Evolutionary conservation across 1,140 invertebrate species (phyloP).

Genomic region (Armadillidium nasatum): DNA sequence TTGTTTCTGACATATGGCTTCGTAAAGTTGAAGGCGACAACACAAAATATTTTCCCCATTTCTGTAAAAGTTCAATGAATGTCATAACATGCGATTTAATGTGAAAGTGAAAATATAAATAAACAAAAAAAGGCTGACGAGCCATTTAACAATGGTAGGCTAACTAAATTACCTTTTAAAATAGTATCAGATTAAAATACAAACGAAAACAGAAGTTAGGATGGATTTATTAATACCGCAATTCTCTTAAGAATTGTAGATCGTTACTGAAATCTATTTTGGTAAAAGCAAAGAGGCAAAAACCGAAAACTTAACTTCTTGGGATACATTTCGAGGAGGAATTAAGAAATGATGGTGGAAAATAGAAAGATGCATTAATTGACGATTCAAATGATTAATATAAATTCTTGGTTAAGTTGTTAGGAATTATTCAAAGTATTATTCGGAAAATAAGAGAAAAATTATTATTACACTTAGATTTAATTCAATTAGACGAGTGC

Average conservation of each 20-base stretch:
- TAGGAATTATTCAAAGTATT: not conserved
- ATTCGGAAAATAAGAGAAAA: not conserved
- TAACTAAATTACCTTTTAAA: no score
- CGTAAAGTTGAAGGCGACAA: not conserved
- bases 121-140: not conserved
- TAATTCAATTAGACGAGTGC: not conserved
- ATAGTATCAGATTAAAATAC: not conserved
- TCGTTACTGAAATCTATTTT: not conserved
- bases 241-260: not conserved
- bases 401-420: not conserved
- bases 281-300: not conserved
- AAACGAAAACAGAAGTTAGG: not conserved
- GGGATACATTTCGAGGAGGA: not conserved
- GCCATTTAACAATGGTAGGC: not conserved
- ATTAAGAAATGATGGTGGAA: constrained; percentile 19
- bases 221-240: not conserved
- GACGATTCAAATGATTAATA: constrained; percentile 29
- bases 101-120: not conserved
- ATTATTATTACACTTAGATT: constrained; percentile 10
- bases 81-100: not conserved
- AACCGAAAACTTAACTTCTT: not conserved
- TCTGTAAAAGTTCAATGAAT: not conserved
- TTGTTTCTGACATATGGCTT: no score
- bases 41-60: not conserved
- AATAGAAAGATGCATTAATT: constrained; percentile 16